Evolutionary conservation across 2,797 vertebrate species (phyloP).

Genomic region (Aselliscus stoliczkanus): DNA sequence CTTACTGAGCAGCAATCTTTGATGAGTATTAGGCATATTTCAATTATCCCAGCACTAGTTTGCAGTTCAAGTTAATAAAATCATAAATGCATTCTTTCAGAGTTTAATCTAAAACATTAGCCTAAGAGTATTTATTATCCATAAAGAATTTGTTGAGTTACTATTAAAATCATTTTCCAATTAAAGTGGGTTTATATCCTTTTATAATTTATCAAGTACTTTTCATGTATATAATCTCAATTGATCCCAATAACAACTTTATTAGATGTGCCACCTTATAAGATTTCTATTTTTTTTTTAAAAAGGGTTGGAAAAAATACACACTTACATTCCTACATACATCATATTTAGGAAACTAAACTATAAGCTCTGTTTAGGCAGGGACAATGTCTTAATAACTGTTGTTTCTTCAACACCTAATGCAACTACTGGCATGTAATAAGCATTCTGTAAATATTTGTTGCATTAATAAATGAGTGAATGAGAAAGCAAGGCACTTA

Average conservation of each 20-base stretch:
- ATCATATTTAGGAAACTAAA: conserved; percentile 41
- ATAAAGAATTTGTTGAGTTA: conserved; percentile 42
- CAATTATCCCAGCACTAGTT: background rate
- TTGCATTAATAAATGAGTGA: conserved; percentile 6
- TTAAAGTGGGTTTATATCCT: conserved; percentile 8
- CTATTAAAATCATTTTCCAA: conserved; percentile 24
- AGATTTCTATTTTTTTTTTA: background rate
- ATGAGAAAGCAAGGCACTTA: background rate
- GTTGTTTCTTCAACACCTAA: background rate
- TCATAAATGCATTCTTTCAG: background rate
- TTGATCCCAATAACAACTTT: conserved; percentile 18
- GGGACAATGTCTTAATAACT: background rate
- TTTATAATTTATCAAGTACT: conserved; percentile 18
- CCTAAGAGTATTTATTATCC: background rate
- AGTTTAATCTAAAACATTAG: conserved; percentile 27
- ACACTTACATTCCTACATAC: background rate
- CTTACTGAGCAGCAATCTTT: conserved; percentile 3
- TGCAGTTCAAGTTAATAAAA: conserved; percentile 31
- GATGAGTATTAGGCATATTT: conserved; percentile 15
- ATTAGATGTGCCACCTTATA: conserved; percentile 19
- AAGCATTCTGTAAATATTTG: conserved; percentile 21
- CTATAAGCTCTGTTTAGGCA: background rate
- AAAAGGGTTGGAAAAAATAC: background rate
- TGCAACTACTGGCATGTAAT: background rate
- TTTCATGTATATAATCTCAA: conserved; percentile 8